These are phyloP conservation scores for Psix sp. DNA, from an alignment of 1,140 invertebrate species.

Conservation along the genomic window DNA sequence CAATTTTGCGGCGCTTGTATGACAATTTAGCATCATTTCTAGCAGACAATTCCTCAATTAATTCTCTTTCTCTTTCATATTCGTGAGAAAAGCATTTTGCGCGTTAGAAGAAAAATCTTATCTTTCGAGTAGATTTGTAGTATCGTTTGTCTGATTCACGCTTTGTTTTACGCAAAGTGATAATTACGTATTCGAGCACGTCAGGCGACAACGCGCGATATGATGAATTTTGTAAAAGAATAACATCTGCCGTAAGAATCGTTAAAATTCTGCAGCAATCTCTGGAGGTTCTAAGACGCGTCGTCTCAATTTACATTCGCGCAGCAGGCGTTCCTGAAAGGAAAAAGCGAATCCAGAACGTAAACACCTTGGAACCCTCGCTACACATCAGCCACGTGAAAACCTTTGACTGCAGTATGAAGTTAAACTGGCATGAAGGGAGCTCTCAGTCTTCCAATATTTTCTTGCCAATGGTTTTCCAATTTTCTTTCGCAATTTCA, in stretches of 20 bases:
- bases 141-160: too few relatives aligned
- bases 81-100: not conserved
- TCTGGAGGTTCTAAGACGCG: constrained; percentile 12
- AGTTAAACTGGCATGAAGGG: constrained; percentile 48
- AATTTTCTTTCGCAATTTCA: constrained; percentile 55
- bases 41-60: not conserved
- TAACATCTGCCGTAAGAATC: constrained; percentile 40
- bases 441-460: constrained; percentile 50
- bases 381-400: constrained; percentile 37
- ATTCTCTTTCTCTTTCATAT: not conserved
- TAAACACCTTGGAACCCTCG: constrained; percentile 50
- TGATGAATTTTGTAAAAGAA: constrained; percentile 38
- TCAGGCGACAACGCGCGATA: constrained; percentile 3
- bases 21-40: not conserved
- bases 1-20: not conserved
- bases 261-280: constrained; percentile 47
- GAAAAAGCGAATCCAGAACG: constrained; percentile 48
- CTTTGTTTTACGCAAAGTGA: constrained; percentile 2
- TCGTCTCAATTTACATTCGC: constrained; percentile 45
- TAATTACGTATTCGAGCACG: constrained; percentile 3
- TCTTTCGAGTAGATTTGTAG: not conserved
- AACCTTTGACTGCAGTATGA: constrained; percentile 53
- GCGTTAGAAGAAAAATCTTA: not conserved
- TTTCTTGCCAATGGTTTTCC: constrained; percentile 55
- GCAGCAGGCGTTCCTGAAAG: constrained; percentile 24